These are phyloP conservation scores for Pomacea maculata DNA, from an alignment of 1,140 invertebrate species.

Conservation along the genomic window DNA sequence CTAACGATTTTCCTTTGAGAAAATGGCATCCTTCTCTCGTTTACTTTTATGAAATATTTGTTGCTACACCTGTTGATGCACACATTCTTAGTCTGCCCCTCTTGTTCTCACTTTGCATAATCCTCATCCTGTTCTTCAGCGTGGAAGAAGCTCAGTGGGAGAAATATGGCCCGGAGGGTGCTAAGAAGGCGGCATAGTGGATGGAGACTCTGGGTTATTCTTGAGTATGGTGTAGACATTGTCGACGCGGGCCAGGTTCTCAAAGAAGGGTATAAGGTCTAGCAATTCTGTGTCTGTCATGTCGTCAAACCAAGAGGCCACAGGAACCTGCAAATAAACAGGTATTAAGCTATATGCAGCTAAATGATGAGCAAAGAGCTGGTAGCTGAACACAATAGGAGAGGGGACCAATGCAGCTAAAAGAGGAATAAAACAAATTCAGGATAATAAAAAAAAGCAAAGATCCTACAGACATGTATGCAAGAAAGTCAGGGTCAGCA, in stretches of 20 bases:
- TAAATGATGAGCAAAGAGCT: background rate
- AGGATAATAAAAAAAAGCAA: background rate
- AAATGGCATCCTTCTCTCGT: too few relatives aligned
- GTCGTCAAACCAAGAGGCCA: constrained; percentile 97
- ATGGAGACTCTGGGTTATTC: constrained; percentile 46
- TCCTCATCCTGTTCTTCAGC: too few relatives aligned
- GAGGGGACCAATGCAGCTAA: background rate
- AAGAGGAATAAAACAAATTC: background rate
- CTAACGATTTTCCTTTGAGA: too few relatives aligned
- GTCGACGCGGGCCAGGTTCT: constrained; percentile 75
- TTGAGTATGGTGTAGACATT: constrained; percentile 61
- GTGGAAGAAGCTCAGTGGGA: too few relatives aligned
- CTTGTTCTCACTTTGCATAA: too few relatives aligned
- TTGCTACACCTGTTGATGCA: too few relatives aligned
- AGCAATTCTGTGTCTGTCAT: constrained; percentile 89
- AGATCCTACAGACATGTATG: too few relatives aligned
- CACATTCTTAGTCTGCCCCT: too few relatives aligned
- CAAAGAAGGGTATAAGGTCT: constrained; percentile 93
- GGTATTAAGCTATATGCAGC: constrained; percentile 6
- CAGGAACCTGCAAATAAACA: constrained; percentile 78
- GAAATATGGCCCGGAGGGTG: background rate
- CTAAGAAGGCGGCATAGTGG: constrained; percentile 35
- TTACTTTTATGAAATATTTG: too few relatives aligned
- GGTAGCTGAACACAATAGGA: background rate
- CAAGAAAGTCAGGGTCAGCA: too few relatives aligned